Base-by-base conservation (phyloP, 2,797 vertebrate species). In the Aselliscus stoliczkanus region DNA sequence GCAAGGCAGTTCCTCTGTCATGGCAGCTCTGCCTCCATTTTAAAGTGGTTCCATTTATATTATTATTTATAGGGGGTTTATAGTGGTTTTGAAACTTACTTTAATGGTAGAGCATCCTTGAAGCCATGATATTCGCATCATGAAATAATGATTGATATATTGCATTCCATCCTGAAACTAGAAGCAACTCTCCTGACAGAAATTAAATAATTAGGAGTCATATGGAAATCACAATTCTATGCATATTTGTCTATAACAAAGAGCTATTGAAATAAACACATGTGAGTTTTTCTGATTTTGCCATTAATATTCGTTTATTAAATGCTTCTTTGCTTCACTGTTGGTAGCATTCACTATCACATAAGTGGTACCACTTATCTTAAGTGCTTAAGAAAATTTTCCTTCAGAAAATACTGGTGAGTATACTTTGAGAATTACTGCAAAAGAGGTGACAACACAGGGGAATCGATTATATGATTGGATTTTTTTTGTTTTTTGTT, bases 351-450 rank as follows among this genome's bases (percentile, higher is more conserved):
- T 94, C 37, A 31, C 44, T 56, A 29, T 92, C 62, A 95, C 69
- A 34, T 93, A 79, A 94, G n/a, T 62, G 39, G 12, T 42, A 67
- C 31, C 34, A 60, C 10, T 77, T 93, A 77, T 42, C 47, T 52
- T 69, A 84, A 90, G 39, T 56, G 15, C 47, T 85, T 85, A 84
- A 90, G 58, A 92, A 90, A 94, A 84, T 70, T 58, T n/a, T n/a
- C n/a, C n/a, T n/a, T n/a, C n/a, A n/a, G n/a, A n/a, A n/a, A n/a
- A n/a, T n/a, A n/a, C n/a, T 42, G 76, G 12, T 72, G 39, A 82
- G 1, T 29, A 4, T 47, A 77, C 67, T 91, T 73, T 80, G 12
- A 90, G 56, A 77, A 91, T n/a, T 34, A 44, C n/a, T 83, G 15
- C 31, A 81, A 93, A 20, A 69, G 9, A 11, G 42, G 11, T 64